Base-by-base conservation (phyloP, 2,888 invertebrate genomes). In the Nipponacmea schrenckii region DNA sequence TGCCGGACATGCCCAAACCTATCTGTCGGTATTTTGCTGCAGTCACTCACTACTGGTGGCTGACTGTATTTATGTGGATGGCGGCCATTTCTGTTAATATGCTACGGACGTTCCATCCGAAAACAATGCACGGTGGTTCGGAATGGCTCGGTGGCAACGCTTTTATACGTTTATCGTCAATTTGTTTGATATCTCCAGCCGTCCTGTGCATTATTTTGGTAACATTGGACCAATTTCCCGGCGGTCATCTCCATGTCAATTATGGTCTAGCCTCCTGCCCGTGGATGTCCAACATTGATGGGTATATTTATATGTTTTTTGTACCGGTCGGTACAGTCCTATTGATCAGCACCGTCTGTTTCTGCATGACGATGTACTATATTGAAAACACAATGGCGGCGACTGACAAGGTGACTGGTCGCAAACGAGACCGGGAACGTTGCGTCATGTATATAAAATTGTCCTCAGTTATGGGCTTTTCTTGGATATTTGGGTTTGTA, bases 271-370 rank as follows among this genome's bases (percentile, higher is more conserved):
- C 67, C 10, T 44, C 63, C 15, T 68, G 68, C 1, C 45, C 46
- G 2, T 71, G 71, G 68, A 73, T 70, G 70, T 56, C 67, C n/a
- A 24, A 20, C 3, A 24, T 24, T 24, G 20, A 10, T 15, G 56
- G 56, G 4, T 63, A 70, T 44, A 62, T 67, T 26, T 70, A 63
- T 24, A 56, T 64, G 15, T 74, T 75, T 62, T 48, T 73, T 62
- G 64, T 72, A 5, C 75, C 77, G 0, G 72, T 70, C 20, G 75
- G 69, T n/a, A 14, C 71, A n/a, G 68, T 72, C 26, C 70, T 74
- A 15, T 20, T 68, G 15, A n/a, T 74, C 39, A 75, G 72, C 31
- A n/a, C 70, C 48, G 56, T 71, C 44, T 68, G 74, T 27, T 77
- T 77, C 48, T 24, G 67, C 14, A 27, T 75, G 17, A 77, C 77